These are phyloP conservation scores for Ridgeia piscesae DNA, from an alignment of 1,140 invertebrate genomes.

Conservation along the genomic window DNA sequence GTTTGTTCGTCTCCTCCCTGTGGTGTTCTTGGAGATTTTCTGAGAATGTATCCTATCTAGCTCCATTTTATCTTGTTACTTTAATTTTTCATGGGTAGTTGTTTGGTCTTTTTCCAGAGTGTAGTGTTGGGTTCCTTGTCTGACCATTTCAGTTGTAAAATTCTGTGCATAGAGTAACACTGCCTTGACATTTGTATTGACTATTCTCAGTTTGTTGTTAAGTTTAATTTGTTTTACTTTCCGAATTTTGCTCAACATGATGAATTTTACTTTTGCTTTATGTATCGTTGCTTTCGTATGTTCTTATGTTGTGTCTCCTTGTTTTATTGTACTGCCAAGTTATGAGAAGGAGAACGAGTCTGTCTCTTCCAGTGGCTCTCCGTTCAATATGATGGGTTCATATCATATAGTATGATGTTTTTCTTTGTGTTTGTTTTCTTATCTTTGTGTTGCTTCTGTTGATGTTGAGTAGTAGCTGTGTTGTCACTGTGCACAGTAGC, in stretches of 20 bases:
- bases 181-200: conserved; percentile 34
- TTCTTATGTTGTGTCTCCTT: conserved; percentile 25
- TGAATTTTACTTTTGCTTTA: conserved; percentile 26
- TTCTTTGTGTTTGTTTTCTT: conserved; percentile 16
- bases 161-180: conserved; percentile 33
- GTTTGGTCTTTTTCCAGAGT: too few species aligned
- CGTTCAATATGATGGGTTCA: conserved; percentile 14
- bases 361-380: conserved; percentile 7
- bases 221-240: conserved; percentile 18
- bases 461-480: conserved; percentile 14
- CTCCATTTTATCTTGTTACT: too few species aligned
- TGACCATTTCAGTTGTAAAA: too few species aligned
- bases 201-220: conserved; percentile 31
- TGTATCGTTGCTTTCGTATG: conserved; percentile 24
- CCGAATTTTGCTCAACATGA: conserved; percentile 29
- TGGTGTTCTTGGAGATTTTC: too few species aligned
- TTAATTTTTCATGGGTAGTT: too few species aligned
- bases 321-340: conserved; percentile 13
- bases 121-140: conserved; percentile 2
- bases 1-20: too few species aligned
- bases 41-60: too few species aligned
- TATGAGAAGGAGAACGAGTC: not conserved
- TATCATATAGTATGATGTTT: too few species aligned
- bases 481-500: not conserved
- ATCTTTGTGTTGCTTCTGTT: conserved; percentile 16